Conservation (phyloP, 2,113 vertebrate genomes). For the Todiramphus saurophagus region DNA sequence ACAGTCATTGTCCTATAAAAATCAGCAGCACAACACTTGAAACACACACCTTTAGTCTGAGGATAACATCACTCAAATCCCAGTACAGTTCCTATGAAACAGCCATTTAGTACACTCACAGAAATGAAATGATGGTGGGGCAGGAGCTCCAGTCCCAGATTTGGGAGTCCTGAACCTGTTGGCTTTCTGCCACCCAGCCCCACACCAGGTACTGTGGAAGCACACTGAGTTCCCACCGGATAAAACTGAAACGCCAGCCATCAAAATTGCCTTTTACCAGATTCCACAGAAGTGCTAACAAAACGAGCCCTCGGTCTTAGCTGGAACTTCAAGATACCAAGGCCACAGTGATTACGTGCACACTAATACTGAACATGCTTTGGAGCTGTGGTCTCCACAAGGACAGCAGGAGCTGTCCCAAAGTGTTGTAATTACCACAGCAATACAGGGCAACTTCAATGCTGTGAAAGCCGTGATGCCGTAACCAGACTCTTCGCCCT, state of each 20-base stretch:
- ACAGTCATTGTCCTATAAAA: neutral
- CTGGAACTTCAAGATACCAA: neutral
- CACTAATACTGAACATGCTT: too few species aligned
- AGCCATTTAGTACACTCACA: neutral
- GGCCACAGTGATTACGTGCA: neutral
- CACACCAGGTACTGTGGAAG: neutral
- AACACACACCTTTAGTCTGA: neutral
- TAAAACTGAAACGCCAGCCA: neutral
- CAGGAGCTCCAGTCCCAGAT: neutral
- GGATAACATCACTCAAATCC: neutral
- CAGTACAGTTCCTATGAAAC: neutral
- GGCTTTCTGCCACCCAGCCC: neutral
- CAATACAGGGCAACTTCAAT: too few species aligned
- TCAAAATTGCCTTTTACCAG: neutral
- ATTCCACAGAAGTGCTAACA: neutral
- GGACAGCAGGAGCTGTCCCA: neutral
- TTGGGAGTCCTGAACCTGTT: neutral
- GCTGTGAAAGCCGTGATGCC: fast-evolving
- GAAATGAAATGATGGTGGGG: neutral
- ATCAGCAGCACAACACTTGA: neutral
- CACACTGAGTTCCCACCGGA: neutral
- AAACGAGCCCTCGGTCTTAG: neutral
- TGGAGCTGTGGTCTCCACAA: neutral
- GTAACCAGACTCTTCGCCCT: neutral
- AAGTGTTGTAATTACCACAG: neutral